Percentiles rank a stretch among this genome's conserved stretches.
These are phyloP conservation scores for Heliopora coerulea DNA, from an alignment of 92 coral and sea anemone genomes.

Conservation along the genomic window DNA sequence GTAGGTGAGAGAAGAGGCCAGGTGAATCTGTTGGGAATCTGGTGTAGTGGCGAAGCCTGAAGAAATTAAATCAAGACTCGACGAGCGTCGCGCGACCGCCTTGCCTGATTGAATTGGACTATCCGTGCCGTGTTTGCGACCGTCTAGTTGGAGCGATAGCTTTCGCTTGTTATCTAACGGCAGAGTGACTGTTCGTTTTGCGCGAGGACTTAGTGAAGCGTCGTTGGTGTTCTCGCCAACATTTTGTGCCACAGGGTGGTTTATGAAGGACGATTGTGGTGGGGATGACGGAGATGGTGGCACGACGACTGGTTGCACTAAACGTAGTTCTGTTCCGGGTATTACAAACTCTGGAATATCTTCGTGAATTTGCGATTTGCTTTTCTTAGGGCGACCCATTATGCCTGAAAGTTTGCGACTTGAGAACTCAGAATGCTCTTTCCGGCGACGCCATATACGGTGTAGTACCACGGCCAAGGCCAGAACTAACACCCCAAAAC, in stretches of 20 bases:
- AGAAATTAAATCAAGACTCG: neutral
- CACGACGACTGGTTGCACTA: constrained; percentile 30
- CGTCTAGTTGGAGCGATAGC: neutral
- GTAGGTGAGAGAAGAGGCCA: neutral
- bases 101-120: neutral
- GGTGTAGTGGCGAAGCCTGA: neutral
- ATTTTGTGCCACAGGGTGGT: neutral
- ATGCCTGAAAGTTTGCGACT: constrained; percentile 5
- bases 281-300: constrained; percentile 28
- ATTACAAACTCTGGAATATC: constrained; percentile 39
- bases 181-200: neutral
- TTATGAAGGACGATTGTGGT: neutral
- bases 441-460: constrained; percentile 5
- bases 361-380: constrained; percentile 8
- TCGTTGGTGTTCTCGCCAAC: neutral
- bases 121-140: neutral
- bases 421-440: neutral
- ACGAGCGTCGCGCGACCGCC: neutral
- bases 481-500: neutral
- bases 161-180: neutral
- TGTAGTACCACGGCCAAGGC: constrained; percentile 2
- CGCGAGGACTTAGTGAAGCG: neutral
- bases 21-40: neutral
- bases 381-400: neutral
- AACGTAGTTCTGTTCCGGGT: constrained; percentile 27